phyloP scores from a whole-genome alignment of 2,113 vertebrate genomes.

The Tonatia bakeri region DNA sequence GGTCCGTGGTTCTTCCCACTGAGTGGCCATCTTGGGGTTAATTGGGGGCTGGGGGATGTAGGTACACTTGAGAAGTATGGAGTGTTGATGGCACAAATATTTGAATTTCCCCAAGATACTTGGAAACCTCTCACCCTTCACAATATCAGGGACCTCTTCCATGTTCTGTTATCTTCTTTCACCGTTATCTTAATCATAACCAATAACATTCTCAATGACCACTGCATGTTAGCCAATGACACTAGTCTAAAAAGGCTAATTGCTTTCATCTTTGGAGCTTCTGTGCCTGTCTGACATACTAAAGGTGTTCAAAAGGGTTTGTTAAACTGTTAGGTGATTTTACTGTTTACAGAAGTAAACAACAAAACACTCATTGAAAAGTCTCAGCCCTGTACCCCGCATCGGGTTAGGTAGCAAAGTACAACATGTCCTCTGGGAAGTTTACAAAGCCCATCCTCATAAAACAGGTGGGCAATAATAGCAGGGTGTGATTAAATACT shows the following conservation, averaged over 20 bases:
- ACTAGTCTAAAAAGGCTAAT: not conserved
- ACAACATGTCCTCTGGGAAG: not conserved
- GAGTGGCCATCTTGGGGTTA: not conserved
- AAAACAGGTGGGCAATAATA: not conserved
- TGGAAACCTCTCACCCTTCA: not conserved
- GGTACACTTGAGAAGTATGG: not conserved
- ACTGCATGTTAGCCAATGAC: too few relatives aligned
- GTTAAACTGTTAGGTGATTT: not conserved
- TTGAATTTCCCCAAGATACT: not conserved
- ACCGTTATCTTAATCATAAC: not conserved
- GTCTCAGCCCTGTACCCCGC: not conserved
- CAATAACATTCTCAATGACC: not conserved
- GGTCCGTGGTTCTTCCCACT: not conserved
- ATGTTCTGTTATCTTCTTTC: not conserved
- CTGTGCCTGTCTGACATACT: not conserved
- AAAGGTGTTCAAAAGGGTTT: not conserved
- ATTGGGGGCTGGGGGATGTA: not conserved
- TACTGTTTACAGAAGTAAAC: not conserved
- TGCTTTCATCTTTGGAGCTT: not conserved
- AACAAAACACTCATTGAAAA: not conserved
- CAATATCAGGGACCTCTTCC: not conserved
- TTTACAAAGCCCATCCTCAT: not conserved
- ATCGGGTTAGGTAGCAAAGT: not conserved
- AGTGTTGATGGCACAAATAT: not conserved
- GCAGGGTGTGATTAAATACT: not conserved